Conservation (phyloP, 2,113 vertebrate species). For the Gambusia holbrooki region DNA sequence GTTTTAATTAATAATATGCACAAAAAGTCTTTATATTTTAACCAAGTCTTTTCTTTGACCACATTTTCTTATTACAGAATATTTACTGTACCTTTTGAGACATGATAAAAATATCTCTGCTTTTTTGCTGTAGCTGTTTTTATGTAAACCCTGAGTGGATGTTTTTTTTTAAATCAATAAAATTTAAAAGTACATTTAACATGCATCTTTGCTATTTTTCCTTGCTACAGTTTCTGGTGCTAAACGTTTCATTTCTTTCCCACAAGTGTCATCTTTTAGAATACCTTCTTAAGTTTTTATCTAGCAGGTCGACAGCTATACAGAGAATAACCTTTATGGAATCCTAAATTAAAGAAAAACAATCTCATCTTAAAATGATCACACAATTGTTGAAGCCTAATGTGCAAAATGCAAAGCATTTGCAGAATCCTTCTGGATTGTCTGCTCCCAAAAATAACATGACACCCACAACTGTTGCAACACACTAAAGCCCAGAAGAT, state of each 20-base stretch:
- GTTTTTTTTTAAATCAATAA: background rate
- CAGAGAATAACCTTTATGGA: background rate
- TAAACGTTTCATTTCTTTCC: background rate
- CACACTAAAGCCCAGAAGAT: conserved; percentile 15
- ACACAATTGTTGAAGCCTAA: background rate
- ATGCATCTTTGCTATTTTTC: background rate
- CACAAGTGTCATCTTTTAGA: background rate
- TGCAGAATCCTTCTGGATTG: conserved; percentile 7
- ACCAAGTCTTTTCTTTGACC: no score
- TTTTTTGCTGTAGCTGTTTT: no score
- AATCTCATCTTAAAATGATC: background rate
- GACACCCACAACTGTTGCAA: conserved; percentile 31
- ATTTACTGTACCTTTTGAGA: no score
- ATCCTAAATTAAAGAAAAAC: background rate
- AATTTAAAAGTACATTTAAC: background rate
- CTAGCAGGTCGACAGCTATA: background rate
- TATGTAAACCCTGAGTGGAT: no score
- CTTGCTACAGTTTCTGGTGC: background rate
- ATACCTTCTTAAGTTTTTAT: background rate
- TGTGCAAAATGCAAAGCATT: background rate
- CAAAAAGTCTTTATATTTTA: no score
- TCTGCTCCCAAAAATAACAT: conserved; percentile 18
- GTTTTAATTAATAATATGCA: no score
- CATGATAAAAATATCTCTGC: no score
- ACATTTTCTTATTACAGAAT: no score